Conservation (phyloP, 2,888 invertebrate genomes). For the Polydrusus tereticollis region DNA sequence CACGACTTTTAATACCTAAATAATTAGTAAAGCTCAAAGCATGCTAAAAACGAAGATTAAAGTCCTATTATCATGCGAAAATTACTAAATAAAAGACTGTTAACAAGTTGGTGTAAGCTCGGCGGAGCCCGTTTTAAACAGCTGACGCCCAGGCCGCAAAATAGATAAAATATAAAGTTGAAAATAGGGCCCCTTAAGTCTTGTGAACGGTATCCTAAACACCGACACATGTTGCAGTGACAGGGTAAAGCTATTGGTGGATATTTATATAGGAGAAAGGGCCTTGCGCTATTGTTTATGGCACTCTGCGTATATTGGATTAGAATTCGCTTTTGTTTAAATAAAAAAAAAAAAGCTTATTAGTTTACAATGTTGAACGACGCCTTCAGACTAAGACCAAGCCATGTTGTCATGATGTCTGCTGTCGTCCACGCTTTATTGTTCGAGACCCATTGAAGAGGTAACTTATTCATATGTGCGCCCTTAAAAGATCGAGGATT, state of each 20-base stretch:
- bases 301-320: neutral
- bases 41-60: neutral
- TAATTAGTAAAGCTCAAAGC: neutral
- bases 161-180: slow-evolving; percentile 27
- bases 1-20: neutral
- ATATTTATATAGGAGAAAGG: slow-evolving; percentile 19
- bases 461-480: too few relatives aligned
- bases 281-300: neutral
- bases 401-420: too few relatives aligned
- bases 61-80: neutral
- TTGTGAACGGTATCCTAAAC: slow-evolving; percentile 19
- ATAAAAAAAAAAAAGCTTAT: neutral
- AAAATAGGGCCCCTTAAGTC: slow-evolving; percentile 15
- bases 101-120: slow-evolving; percentile 2
- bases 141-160: slow-evolving; percentile 18
- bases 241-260: neutral
- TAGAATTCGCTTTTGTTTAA: neutral
- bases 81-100: slow-evolving; percentile 19
- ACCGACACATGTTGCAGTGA: slow-evolving; percentile 22
- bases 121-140: slow-evolving; percentile 2
- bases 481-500: too few relatives aligned
- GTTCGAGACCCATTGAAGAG: too few relatives aligned
- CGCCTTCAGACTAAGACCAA: too few relatives aligned
- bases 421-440: too few relatives aligned
- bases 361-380: too few relatives aligned